Evolutionary conservation across 2,797 vertebrate genomes (phyloP), one percentile per base, ranked within the genome.

Genomic region (Neostethus bicornis): DNA sequence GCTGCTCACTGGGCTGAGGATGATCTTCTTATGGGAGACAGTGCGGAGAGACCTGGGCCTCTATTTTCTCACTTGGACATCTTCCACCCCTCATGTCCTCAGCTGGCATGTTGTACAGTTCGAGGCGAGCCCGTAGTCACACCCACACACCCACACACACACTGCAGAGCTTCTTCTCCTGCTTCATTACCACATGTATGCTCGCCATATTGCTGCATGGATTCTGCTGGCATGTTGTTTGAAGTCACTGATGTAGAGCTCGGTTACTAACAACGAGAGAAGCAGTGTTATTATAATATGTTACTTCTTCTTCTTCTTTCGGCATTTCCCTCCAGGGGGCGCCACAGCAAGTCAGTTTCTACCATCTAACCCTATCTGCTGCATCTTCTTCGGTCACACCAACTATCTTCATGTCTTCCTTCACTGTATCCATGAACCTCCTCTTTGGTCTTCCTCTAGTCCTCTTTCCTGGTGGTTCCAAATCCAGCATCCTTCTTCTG

Each of bases 131-230:
- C 73, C n/a, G n/a, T n/a, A n/a, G n/a, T n/a, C n/a, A n/a, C n/a
- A n/a, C n/a, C n/a, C n/a, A n/a, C n/a, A n/a, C n/a, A n/a, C n/a
- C 48, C 45, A 43, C 35, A 58, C 34, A 69, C 62, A 68, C 32
- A 70, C 57, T 51, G 60, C 52, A 37, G 14, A 3, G 50, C 70
- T 80, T 80, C 72, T 70, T 81, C 66, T 73, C 53, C 60, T 43
- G 62, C 80, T 81, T 84, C 69, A 85, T 90, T 84, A 86, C 31
- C 82, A 89, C 85, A 70, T 83, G 78, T 89, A 74, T 87, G 61
- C 46, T 32, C 77, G 66, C 81, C 79, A 80, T 83, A 73, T 75
- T 77, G 70, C 70, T 61, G 34, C 66, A 66, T 63, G 51, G 57
- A 45, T 75, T 56, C 73, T 80, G 70, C 75, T 84, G 86, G 77